These are phyloP conservation scores for Athrips mouffetella DNA, from an alignment of 2,888 invertebrate species.

Conservation along the genomic window DNA sequence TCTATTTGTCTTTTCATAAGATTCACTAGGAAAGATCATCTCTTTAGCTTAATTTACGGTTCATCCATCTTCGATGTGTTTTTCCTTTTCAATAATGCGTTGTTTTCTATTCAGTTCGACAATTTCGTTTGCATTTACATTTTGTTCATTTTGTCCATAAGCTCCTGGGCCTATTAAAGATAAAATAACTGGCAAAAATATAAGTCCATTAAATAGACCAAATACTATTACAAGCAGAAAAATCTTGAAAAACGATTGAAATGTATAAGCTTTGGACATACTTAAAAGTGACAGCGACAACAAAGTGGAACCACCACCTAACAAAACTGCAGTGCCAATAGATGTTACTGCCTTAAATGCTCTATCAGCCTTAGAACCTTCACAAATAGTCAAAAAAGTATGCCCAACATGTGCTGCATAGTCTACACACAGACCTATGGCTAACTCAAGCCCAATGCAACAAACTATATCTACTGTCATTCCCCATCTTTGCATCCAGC, in stretches of 20 bases:
- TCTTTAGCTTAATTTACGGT: no score
- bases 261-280: slow-evolving; percentile 86
- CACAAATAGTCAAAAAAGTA: slow-evolving; percentile 83
- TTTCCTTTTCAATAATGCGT: slow-evolving; percentile 25
- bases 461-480: slow-evolving; percentile 89
- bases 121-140: slow-evolving; percentile 42
- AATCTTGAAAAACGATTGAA: slow-evolving; percentile 86
- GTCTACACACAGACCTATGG: slow-evolving; percentile 90
- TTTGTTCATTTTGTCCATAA: slow-evolving; percentile 43
- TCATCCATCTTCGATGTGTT: slow-evolving; percentile 32
- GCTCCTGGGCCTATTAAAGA: slow-evolving; percentile 84
- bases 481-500: slow-evolving; percentile 89
- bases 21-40: neutral
- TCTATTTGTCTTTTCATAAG: neutral
- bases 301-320: slow-evolving; percentile 87
- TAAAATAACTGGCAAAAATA: slow-evolving; percentile 85
- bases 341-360: slow-evolving; percentile 82
- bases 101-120: slow-evolving; percentile 58
- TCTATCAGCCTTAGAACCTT: slow-evolving; percentile 76
- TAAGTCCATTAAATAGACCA: slow-evolving; percentile 87
- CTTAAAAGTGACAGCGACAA: slow-evolving; percentile 84
- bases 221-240: slow-evolving; percentile 87
- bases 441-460: slow-evolving; percentile 87
- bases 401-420: slow-evolving; percentile 90
- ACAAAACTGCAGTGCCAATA: slow-evolving; percentile 86